Base-by-base conservation (phyloP, 92 coral and sea anemone species). In the Meandrina meandrites region DNA sequence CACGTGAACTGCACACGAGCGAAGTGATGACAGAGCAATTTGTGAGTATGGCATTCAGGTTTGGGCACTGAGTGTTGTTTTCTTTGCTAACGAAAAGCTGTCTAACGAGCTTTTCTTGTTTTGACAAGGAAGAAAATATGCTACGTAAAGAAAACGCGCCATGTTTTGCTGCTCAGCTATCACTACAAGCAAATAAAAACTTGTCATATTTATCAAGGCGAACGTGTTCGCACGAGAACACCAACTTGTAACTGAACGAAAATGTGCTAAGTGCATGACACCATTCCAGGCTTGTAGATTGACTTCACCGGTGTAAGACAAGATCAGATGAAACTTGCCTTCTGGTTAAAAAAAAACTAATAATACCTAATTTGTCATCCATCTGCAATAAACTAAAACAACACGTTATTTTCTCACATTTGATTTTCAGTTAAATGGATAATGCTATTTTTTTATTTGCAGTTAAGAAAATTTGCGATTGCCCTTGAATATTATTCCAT, bases 181-280 rank as follows among this genome's bases (percentile, higher is more conserved):
- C 68, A 30, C 68, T 66, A 27, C 71, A 66, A 66, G 35, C 71
- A 66, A 66, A 66, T 66, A 66, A n/a, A n/a, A 28, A 66, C 71
- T 66, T 66, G 71, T 9, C 28, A 62, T 18, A 62, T 8, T 40
- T 40, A 40, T 40, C 53, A 10, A 66, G 34, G 2, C 15, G 24
- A 11, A 12, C 68, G 4, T 60, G 68, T 60, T 24, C 30, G 24
- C 68, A 60, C 31, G 68, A 60, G 31, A 22, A 24, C 68, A 60
- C 27, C 12, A 27, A 56, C 62, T 56, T 56, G 62, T 56, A 2
- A 56, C 62, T 15, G 62, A 56, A 12, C 22, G 62, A 60, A 60
- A 60, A n/a, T 60, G 22, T 60, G 68, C 0, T 60, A 2, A 11
- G 34, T 27, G 32, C 16, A 66, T 66, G 34, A 66, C 71, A 66